Evolutionary conservation across 2,113 vertebrate genomes (phyloP), one percentile per base, ranked within the genome.

Genomic region (Rhinoderma darwinii): DNA sequence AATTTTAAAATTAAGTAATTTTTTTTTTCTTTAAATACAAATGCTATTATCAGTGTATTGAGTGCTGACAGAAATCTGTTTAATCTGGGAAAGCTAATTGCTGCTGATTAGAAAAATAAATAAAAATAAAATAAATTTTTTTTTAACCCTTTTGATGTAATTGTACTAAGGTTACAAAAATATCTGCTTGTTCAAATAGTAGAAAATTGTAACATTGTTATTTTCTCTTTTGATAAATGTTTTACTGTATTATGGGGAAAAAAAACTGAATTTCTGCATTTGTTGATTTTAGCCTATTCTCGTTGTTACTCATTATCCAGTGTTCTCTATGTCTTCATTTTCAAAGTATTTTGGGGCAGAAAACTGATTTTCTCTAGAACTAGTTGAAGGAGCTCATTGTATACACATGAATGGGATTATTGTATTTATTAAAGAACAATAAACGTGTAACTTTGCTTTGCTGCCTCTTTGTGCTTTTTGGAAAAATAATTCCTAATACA

Each of bases 381-480:
- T 27, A 30, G 54, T 63, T 73, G 66, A 81, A 86, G 76, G 61
- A 72, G 77, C 84, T 56, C 66, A 73, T 41, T 86, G 61, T 81
- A 80, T 81, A 59, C 44, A 72, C 68, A 39, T 54, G 59, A 86
- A 81, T 86, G 77, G 47, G 63, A 73, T 86, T n/a, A 81, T 81
- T 86, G 84, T 86, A 86, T 81, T 86, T 86, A 86, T 86, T 86
- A 73, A 86, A 79, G 61, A 78, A 85, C 54, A 84, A 84, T 84
- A 84, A 85, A 86, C 59, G 32, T 79, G 59, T 86, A 85, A 85
- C 84, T 85, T 85, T 86, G 41, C 75, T 79, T 20, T 79, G 44
- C 25, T 1, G 73, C n/a, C 27, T 78, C 18, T 61, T n/a, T 80
- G 56, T 61, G 54, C n/a, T 43, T 61, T 27, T 81, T 43, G n/a